A percentile compares a stretch with the other conserved stretches of the same genome.
Conservation (phyloP, 1,140 invertebrate genomes). For the Hydropsyche tenuis region DNA sequence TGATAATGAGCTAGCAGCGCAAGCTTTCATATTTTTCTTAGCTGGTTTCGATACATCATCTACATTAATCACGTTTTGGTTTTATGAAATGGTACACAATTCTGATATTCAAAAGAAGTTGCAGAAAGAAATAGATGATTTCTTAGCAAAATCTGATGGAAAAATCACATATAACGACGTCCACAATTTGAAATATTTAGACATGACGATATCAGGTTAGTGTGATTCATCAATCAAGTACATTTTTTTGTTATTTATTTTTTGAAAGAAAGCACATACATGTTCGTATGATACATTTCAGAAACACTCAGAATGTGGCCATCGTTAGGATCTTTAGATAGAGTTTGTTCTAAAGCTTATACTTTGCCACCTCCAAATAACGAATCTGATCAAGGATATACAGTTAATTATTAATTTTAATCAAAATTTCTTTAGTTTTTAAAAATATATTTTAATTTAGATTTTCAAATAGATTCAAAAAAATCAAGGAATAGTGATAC, state of each 20-base stretch:
- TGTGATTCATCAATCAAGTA: not conserved
- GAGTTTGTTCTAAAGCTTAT: conserved; percentile 57
- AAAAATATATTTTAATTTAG: not conserved
- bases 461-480: conserved; percentile 7
- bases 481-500: conserved; percentile 52
- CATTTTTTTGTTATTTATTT: no score
- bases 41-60: conserved; percentile 58
- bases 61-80: conserved; percentile 55
- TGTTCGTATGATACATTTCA: conserved; percentile 23
- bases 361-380: conserved; percentile 47
- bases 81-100: conserved; percentile 60
- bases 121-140: conserved; percentile 56
- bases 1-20: conserved; percentile 48
- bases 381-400: conserved; percentile 25
- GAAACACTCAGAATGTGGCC: conserved; percentile 66
- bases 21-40: conserved; percentile 51
- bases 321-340: conserved; percentile 61
- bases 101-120: conserved; percentile 60
- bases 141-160: conserved; percentile 47
- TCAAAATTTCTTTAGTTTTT: not conserved
- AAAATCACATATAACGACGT: conserved; percentile 5
- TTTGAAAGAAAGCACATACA: not conserved
- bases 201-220: conserved; percentile 27
- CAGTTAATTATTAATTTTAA: not conserved
- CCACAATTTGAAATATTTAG: conserved; percentile 27